Conservation (phyloP, 1,140 invertebrate species). For the Meloidogyne exigua region DNA sequence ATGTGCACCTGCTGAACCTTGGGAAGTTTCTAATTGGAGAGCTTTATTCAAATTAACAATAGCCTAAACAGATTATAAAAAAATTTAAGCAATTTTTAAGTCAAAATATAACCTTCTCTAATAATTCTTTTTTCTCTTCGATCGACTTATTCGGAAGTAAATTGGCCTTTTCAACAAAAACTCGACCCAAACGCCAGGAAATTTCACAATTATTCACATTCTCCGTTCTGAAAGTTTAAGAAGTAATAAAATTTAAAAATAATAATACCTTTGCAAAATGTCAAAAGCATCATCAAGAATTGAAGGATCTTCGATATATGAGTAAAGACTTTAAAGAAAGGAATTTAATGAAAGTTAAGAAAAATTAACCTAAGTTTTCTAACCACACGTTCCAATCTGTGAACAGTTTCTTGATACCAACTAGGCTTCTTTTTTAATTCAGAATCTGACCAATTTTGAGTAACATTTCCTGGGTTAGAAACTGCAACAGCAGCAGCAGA, state of each 20-base stretch:
- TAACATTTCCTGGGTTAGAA: background rate
- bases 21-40: conserved; percentile 42
- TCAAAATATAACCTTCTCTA: background rate
- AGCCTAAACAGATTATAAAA: conserved; percentile 9
- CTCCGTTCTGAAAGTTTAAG: conserved; percentile 29
- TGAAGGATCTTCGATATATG: conserved; percentile 37
- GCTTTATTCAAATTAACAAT: conserved; percentile 50
- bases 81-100: conserved; percentile 23
- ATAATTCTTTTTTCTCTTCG: conserved; percentile 31
- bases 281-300: conserved; percentile 43
- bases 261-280: conserved; percentile 32
- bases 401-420: conserved; percentile 38
- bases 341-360: background rate
- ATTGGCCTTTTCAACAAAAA: conserved; percentile 44
- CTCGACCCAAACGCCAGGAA: conserved; percentile 48
- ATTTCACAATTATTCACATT: conserved; percentile 47
- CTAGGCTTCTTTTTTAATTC: conserved; percentile 48
- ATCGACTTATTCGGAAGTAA: conserved; percentile 20
- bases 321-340: conserved; percentile 5
- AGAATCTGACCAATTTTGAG: conserved; percentile 37
- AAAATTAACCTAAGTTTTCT: conserved; percentile 18
- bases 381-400: conserved; percentile 4
- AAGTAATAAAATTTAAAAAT: conserved; percentile 14
- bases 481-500: conserved; percentile 31
- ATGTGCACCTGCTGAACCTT: conserved; percentile 44